Base-by-base conservation (phyloP, 2,888 invertebrate genomes). In the Drosophila paranaensis region DNA sequence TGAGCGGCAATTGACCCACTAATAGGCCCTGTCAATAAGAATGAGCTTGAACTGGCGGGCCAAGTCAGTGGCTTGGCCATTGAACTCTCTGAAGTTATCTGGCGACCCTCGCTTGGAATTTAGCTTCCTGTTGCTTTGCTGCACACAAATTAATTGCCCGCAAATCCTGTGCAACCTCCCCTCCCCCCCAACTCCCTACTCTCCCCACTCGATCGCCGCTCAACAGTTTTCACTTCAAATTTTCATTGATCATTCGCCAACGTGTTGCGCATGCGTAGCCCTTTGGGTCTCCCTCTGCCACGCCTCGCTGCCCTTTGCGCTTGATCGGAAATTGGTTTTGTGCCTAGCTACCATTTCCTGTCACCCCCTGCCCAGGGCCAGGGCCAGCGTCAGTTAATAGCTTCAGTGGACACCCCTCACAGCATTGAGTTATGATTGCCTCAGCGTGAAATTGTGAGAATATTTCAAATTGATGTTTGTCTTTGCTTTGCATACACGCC, bases 101-200 rank as follows among this genome's bases (percentile, higher is more conserved):
- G 40, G 48, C 25, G 30, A 30, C 37, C 14, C 14, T n/a, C 45
- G 61, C 35, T 69, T 45, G 20, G 11, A 42, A 42, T 69, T 70
- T 67, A 53, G 64, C 81, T 85, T 89, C 85, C 88, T 89, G 84
- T 84, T 84, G 84, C 82, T 69, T 33, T 57, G 53, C 57, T 60
- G 56, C 63, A 79, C 76, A 85, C 86, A 88, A 91, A 92, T 91
- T 92, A 92, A 91, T 91, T 85, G 91, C 90, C 92, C 92, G 92
- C 91, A 91, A 92, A 91, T 92, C 92, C 91, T 91, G 92, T 90
- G 79, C 80, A 39, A 37, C 9, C 48, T 54, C 62, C 25, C 20
- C 20, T 20, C 20, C 20, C 80, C 54, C 27, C 54, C 55, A 37
- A 13, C 48, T 54, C 62, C 25, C 43, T 3, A 27, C 20, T 20